phyloP scores from a whole-genome alignment of 2,113 vertebrate genomes.

The Halcyon senegalensis region DNA sequence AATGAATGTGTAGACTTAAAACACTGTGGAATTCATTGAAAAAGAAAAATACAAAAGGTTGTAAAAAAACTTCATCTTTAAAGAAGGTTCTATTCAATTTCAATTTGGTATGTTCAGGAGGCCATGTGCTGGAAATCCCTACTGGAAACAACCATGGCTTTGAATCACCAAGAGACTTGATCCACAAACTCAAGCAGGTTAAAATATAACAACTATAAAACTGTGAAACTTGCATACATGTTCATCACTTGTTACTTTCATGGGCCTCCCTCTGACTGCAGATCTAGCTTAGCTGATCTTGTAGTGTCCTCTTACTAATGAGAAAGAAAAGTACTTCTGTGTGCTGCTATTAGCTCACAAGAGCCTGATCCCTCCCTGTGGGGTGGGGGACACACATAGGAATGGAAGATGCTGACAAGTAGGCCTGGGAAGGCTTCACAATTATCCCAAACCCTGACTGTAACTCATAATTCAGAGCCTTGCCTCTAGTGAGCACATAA shows the following conservation, averaged over 20 bases:
- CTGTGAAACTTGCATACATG: not conserved
- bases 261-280: not conserved
- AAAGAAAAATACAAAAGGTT: not conserved
- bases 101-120: not conserved
- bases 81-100: not conserved
- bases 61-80: not conserved
- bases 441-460: not conserved
- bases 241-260: not conserved
- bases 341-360: not conserved
- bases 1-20: not conserved
- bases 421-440: not conserved
- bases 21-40: not conserved
- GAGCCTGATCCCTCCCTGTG: not conserved
- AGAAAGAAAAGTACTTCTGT: accelerated
- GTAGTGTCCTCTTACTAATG: not conserved
- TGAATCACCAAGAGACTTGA: not conserved
- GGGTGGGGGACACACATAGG: not conserved
- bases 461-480: not conserved
- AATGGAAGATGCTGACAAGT: not conserved
- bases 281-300: not conserved
- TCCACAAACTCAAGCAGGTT: not conserved
- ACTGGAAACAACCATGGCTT: not conserved
- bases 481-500: not conserved
- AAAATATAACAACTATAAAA: not conserved
- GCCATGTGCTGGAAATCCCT: not conserved